Percentiles rank a stretch among this genome's conserved stretches.
Conservation (phyloP, 2,797 vertebrate genomes). For the Gambusia yucatana region DNA sequence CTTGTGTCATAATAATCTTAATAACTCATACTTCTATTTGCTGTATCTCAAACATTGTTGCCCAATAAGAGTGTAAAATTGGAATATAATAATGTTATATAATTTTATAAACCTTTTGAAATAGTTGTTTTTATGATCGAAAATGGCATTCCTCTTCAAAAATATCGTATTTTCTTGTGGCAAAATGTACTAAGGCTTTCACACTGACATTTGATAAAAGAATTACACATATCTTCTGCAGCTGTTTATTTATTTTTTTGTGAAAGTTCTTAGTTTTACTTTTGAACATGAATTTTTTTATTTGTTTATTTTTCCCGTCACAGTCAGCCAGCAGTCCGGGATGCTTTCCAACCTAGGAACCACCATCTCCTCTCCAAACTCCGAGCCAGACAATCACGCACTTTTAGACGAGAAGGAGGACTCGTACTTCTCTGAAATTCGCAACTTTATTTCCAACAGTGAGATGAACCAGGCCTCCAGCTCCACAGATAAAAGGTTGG, state of each 20-base stretch:
- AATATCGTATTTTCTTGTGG: neutral
- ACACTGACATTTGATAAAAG: neutral
- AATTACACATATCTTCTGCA: neutral
- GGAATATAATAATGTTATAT: neutral
- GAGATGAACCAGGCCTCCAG: conserved; percentile 92
- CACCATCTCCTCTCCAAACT: conserved; percentile 94
- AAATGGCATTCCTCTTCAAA: neutral
- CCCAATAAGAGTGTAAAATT: neutral
- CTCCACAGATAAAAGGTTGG: conserved; percentile 92
- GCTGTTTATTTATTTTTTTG: conserved; percentile 6
- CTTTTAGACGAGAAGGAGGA: conserved; percentile 99
- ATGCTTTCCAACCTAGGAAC: conserved; percentile 95
- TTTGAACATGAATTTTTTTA: conserved; percentile 26
- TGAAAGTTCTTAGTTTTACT: conserved; percentile 5
- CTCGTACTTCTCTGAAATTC: conserved; percentile 98
- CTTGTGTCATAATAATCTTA: neutral
- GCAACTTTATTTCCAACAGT: conserved; percentile 98
- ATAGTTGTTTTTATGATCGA: neutral
- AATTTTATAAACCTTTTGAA: neutral
- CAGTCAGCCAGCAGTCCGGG: conserved; percentile 94
- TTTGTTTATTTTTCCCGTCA: conserved; percentile 16
- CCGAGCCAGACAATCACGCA: conserved; percentile 98
- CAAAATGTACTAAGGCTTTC: neutral
- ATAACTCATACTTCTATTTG: neutral
- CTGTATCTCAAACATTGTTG: neutral